These are phyloP conservation scores for Erpornis zantholeuca DNA, from an alignment of 2,113 vertebrate genomes.

Conservation along the genomic window DNA sequence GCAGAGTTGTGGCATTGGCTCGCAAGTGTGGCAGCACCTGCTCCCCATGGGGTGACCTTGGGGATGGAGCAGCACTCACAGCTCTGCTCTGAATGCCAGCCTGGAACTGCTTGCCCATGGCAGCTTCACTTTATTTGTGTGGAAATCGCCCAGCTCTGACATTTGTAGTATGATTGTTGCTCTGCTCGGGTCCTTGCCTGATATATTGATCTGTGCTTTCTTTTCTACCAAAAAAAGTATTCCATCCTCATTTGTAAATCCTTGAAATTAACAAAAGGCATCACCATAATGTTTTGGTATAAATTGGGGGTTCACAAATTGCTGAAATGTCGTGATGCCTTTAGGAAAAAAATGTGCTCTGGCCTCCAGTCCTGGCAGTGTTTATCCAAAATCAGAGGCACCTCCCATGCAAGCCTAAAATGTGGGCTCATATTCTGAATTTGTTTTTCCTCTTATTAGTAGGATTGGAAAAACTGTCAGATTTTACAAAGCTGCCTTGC, in stretches of 20 bases:
- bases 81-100: background rate
- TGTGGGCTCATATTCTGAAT: background rate
- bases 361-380: background rate
- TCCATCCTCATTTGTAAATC: background rate
- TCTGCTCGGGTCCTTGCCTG: slow-evolving; percentile 20
- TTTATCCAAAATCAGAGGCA: background rate
- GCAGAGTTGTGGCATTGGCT: background rate
- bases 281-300: background rate
- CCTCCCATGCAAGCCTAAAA: background rate
- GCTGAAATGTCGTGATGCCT: background rate
- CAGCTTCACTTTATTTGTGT: background rate
- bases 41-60: background rate
- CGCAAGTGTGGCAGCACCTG: background rate
- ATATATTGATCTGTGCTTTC: slow-evolving; percentile 29
- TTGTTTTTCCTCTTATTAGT: background rate
- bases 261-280: slow-evolving; percentile 16
- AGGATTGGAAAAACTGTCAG: background rate
- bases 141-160: slow-evolving; percentile 24
- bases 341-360: background rate
- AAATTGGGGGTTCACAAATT: background rate
- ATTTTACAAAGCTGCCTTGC: background rate
- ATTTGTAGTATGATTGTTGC: slow-evolving; percentile 16
- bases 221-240: slow-evolving; percentile 15
- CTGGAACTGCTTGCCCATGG: slow-evolving; percentile 34
- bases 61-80: background rate